Conservation (phyloP, 2,113 vertebrate species). For the Mellivora capensis region DNA sequence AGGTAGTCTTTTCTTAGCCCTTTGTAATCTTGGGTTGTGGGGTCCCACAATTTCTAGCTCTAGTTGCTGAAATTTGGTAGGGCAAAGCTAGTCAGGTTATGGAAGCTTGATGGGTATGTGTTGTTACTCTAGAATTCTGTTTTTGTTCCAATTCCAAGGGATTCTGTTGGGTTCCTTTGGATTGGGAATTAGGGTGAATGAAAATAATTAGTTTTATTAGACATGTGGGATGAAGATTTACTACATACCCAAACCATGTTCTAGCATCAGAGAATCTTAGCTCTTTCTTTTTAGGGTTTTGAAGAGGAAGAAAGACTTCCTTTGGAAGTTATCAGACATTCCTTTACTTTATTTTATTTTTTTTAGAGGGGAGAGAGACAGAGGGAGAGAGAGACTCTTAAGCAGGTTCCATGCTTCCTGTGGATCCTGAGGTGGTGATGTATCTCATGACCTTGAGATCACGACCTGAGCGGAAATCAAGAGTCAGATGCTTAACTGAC, state of each 20-base stretch:
- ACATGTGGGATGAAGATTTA: conserved; percentile 15
- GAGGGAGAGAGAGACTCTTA: neutral
- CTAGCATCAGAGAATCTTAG: neutral
- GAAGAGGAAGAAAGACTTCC: conserved; percentile 28
- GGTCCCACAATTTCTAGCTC: neutral
- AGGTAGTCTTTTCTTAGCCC: neutral
- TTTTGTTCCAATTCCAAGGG: conserved; percentile 34
- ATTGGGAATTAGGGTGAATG: conserved; percentile 17
- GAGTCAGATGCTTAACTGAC: neutral
- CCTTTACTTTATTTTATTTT: neutral
- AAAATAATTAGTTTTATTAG: conserved; percentile 47
- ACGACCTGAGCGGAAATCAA: neutral
- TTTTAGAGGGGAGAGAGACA: neutral
- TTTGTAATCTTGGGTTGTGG: neutral
- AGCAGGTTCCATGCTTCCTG: neutral
- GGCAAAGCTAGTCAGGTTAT: neutral
- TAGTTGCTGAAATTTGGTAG: conserved; percentile 30
- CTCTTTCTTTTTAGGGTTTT: neutral
- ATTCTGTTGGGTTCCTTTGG: neutral
- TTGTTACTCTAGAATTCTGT: conserved; percentile 21
- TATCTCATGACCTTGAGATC: neutral
- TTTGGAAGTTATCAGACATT: conserved; percentile 17
- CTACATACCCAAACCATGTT: neutral
- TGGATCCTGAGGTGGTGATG: neutral
- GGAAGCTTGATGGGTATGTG: neutral